Base-by-base conservation (phyloP, 2,888 invertebrate genomes). In the Smittia aterrima region DNA sequence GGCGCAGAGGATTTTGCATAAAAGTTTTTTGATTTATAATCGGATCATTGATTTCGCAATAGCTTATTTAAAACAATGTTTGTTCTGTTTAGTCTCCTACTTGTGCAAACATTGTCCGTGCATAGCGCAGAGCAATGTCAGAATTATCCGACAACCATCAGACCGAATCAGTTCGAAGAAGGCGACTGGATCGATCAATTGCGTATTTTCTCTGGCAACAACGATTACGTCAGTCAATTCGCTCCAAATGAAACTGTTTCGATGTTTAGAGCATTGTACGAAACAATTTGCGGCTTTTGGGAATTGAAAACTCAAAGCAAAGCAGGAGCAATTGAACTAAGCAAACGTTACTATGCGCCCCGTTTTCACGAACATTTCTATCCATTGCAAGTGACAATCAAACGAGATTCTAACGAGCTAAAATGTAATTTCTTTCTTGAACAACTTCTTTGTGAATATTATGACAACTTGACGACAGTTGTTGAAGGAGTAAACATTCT, bases 121-220 rank as follows among this genome's bases (percentile, higher is more conserved):
- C 11, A 47, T 47, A 7, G 27, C 13, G 11, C n/a, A 11, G 64
- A 64, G 16, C n/a, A 1, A 4, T 64, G 64, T 16, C 25, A 20
- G 13, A 64, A 64, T 16, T 64, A 27, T 64, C 27, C 25, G 27
- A 27, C 64, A 27, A 27, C 13, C n/a, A n/a, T 41, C 20, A 22
- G 20, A 40, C 67, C 47, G 20, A 7, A 18, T n/a, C 1, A 13
- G n/a, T 67, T 67, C n/a, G 18, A 41, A 22, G 67, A 67, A 41
- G 67, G 67, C 18, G 20, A 41, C 13, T 67, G 67, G 67, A 22
- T 32, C 11, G 67, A 67, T 20, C 67, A 67, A 41, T 13, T 67
- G 13, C 67, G 67, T 20, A 24, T 67, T 41, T 41, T 18, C 38
- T 24, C 41, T 13, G 67, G n/a, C 20, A 11, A 27, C n/a, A 4